Base-by-base conservation (phyloP, 1,140 invertebrate species). In the Panulirus ornatus region DNA sequence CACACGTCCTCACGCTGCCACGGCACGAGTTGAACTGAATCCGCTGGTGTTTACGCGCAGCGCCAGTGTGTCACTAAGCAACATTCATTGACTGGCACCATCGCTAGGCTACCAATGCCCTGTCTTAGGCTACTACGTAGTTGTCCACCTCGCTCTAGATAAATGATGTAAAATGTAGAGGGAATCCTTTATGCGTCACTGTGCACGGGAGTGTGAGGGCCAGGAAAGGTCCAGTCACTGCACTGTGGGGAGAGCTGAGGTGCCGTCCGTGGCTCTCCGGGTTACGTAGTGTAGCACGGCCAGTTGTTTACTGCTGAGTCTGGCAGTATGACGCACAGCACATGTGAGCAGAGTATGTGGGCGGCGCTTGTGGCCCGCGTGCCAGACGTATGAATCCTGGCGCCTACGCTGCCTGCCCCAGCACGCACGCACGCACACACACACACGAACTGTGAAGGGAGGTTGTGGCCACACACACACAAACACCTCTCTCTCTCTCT, bases 31-130 rank as follows among this genome's bases (percentile, higher is more conserved):
- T 79, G 71, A 30, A 36, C 63, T 44, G 38, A 75, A 42, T n/a
- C 70, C 40, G 22, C 22, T 30, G 58, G 19, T 89, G 79, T 89
- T 83, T 89, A 89, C 87, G 87, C 87, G 78, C 78, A 89, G 70
- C 58, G 47, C 79, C 78, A 75, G 34, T 42, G 87, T 89, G 87
- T 89, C 87, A 89, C 87, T 89, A 89, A 82, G 87, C 87, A 89
- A 89, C 87, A 89, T 73, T 89, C 87, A 89, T 89, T 89, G 87
- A 89, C 87, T 83, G 87, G 87, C 87, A 89, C 87, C 78, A 89
- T 89, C 58, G 70, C 87, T 82, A 82, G 79, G 87, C 79, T 81
- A 82, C 86, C 47, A 73, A 51, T 82, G 70, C 78, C 87, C 44
- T 30, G 40, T 42, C 79, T 66, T 83, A 30, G 34, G 16, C 79